Evolutionary conservation across 2,113 vertebrate species (phyloP), one percentile per base, ranked within the genome.

Genomic region (Prunella himalayana): DNA sequence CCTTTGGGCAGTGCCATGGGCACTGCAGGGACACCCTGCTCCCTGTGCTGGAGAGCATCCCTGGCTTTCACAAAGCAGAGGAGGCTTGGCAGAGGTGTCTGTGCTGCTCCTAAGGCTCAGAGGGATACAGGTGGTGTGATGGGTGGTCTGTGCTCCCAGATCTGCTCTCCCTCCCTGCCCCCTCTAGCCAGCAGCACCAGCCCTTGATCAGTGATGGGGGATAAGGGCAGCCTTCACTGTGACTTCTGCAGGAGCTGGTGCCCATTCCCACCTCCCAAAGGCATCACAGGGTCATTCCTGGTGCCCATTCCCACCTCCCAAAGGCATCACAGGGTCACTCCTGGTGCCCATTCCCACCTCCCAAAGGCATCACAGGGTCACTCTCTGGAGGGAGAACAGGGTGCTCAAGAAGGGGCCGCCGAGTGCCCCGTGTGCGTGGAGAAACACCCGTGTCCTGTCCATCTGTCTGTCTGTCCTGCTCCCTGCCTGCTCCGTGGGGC

Each of bases 21-120:
- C 18, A 18, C 20, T 0, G 0, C 0, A 0, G 39, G 8, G 33
- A 47, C 27, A 47, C 18, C 12, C 35, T 30, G 42, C 22, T 83
- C n/a, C 50, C 28, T 3, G 0, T 8, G 2, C 39, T 3, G 18
- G 11, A 61, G 23, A 28, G 22, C 33, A 35, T 57, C 51, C 7
- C 7, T 17, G 50, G 31, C 51, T 39, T 59, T 56, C 33, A 70
- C 76, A 69, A 80, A 94, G 76, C 57, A 9, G 6, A 0, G 8
- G 24, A 60, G 68, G 37, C 45, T 69, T 80, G 80, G 68, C 64
- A 88, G 68, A 83, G 76, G 27, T 1, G 1, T 42, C 47, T 13
- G 17, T 35, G 72, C 68, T 25, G 15, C 25, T 73, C 5, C 31
- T 25, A 21, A 31, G 53, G 31, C 45, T 2, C 2, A 42, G 37